Base-by-base conservation (phyloP, 2,113 vertebrate species). In the Paramormyrops kingsleyae region DNA sequence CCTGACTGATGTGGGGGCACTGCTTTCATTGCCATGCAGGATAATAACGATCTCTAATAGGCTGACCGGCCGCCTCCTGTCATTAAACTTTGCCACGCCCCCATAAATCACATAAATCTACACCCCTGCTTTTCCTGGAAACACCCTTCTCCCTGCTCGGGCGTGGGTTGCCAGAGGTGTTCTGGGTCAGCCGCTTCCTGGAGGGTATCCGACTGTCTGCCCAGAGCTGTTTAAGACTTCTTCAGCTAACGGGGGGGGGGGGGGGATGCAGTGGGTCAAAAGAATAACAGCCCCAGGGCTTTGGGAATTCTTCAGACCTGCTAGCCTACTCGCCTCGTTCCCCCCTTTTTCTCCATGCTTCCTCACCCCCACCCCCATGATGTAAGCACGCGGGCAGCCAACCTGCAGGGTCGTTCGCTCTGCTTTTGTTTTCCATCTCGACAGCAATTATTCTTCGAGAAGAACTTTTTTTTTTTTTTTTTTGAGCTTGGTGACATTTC, bases 81-180 rank as follows among this genome's bases (percentile, higher is more conserved):
- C 53, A 31, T 88, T 88, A 88, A 88, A 62, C 39, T 88, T 88
- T 88, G 87, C 87, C 87, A 31, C 21, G 7, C 87, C 87, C 59
- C 24, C 56, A 88, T 88, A 59, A 88, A 88, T 88, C 59, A 56
- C 56, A 62, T 88, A 44, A 88, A 88, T 88, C 35, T 62, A 88
- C 87, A n/a, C 21, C 39, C 39, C 87, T 31, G 87, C 24, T 24
- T 59, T 39, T 46, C 35, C 56, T 44, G 87, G 52, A 9, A 31
- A 56, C 10, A 7, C 31, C 50, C 86, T 39, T 39, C 86, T 24
- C 31, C 50, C 39, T 35, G 50, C 46, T 53, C 1, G 52, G 35
- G 35, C 5, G 19, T 19, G 31, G 52, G 50, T 24, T 59, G n/a
- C 50, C 27, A 27, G 86, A 87, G 86, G 39, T 19, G 1, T 31